Percentiles rank a stretch among this genome's conserved stretches.
Evolutionary conservation across 2,113 vertebrate species (phyloP).

Genomic region (Chlamydotis undulata): DNA sequence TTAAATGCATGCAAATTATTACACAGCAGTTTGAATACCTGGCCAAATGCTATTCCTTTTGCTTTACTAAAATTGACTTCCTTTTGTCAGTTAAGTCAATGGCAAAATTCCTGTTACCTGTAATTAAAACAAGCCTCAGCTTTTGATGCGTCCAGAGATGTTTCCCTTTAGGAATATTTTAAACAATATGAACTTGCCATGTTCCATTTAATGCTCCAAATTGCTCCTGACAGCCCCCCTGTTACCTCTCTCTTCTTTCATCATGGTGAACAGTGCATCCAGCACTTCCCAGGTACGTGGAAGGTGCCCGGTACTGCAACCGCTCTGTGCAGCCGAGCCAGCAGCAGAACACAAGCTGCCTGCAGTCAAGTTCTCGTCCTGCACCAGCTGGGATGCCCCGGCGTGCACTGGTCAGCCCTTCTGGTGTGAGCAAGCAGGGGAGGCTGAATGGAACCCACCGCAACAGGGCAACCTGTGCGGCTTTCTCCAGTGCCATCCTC

Average conservation of each 20-base stretch:
- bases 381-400: accelerated
- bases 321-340: background rate
- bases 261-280: background rate
- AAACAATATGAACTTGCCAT: background rate
- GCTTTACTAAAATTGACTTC: background rate
- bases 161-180: background rate
- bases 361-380: accelerated
- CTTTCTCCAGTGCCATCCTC: background rate
- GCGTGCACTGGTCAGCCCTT: accelerated
- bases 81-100: background rate
- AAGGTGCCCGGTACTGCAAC: background rate
- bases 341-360: background rate
- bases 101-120: background rate
- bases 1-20: background rate
- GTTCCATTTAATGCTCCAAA: background rate
- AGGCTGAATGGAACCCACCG: background rate
- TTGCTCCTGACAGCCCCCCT: background rate
- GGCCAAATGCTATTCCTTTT: background rate
- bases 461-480: accelerated
- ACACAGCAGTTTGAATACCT: background rate
- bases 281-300: accelerated
- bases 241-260: background rate
- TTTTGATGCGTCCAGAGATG: background rate
- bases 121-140: background rate
- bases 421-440: background rate